These are phyloP conservation scores for Cassiopea andromeda DNA, from an alignment of 30 jellyfish, hydroid and myxozoan species.

Conservation along the genomic window DNA sequence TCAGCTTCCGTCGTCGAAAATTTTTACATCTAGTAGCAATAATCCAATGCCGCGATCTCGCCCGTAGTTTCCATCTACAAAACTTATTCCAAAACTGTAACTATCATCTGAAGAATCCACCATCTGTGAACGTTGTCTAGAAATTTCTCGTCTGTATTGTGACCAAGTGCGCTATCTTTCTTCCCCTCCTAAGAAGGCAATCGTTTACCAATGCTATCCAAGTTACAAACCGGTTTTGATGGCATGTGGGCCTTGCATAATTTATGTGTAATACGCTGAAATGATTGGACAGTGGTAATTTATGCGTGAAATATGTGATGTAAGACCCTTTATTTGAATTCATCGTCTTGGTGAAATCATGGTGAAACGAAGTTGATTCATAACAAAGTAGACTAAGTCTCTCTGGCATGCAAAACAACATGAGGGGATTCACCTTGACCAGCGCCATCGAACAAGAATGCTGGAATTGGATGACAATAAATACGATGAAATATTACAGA, in stretches of 20 bases:
- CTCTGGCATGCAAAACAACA: too few species aligned
- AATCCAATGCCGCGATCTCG: slow-evolving; percentile 67
- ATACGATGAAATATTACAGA: too few species aligned
- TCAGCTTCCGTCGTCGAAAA: slow-evolving; percentile 86
- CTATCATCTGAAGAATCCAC: slow-evolving; percentile 78
- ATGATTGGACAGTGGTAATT: slow-evolving; percentile 16
- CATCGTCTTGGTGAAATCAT: too few species aligned
- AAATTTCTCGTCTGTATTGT: neutral
- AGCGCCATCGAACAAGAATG: too few species aligned
- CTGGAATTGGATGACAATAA: too few species aligned
- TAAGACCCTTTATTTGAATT: neutral
- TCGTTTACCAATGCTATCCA: slow-evolving; percentile 24
- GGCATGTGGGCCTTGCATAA: slow-evolving; percentile 20
- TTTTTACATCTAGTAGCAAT: slow-evolving; percentile 63
- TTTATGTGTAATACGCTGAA: slow-evolving; percentile 5
- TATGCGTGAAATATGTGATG: slow-evolving; percentile 1
- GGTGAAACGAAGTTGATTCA: too few species aligned
- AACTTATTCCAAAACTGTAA: slow-evolving; percentile 40
- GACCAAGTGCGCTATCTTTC: neutral
- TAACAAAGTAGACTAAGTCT: too few species aligned
- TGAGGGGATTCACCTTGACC: too few species aligned
- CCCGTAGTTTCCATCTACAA: slow-evolving; percentile 64
- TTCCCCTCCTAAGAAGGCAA: slow-evolving; percentile 29
- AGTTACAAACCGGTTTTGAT: slow-evolving; percentile 14
- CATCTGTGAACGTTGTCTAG: slow-evolving; percentile 58